Percentiles rank a stretch among this genome's conserved stretches.
Evolutionary conservation across 2,888 invertebrate species (phyloP).

Genomic region (Salticus scenicus): DNA sequence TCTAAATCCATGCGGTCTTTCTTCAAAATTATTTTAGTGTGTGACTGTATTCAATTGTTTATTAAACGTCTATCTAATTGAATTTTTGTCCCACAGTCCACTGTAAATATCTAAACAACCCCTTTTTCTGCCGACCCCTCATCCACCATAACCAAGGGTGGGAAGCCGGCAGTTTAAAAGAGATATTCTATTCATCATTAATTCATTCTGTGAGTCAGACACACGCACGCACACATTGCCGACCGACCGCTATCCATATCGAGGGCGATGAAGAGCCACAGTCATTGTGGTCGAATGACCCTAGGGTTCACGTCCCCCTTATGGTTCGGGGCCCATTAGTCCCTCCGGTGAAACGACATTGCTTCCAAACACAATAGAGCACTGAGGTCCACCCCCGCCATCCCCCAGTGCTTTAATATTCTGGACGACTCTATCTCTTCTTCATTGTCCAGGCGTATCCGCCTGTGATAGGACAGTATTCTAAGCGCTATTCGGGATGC

Average conservation of each 20-base stretch:
- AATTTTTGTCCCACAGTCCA: not conserved
- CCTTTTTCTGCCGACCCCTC: not conserved
- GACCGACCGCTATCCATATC: constrained; percentile 55
- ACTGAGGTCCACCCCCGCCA: constrained; percentile 32
- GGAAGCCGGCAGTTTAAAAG: constrained; percentile 65
- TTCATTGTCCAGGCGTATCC: constrained; percentile 48
- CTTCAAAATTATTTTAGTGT: not conserved
- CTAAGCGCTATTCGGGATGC: constrained; percentile 17
- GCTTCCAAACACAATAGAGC: constrained; percentile 46
- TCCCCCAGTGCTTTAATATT: constrained; percentile 54
- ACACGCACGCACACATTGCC: constrained; percentile 18
- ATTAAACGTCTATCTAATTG: constrained; percentile 10
- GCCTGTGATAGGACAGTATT: constrained; percentile 19
- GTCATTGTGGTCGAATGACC: constrained; percentile 67
- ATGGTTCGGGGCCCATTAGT: constrained; percentile 61
- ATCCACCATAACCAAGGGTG: constrained; percentile 6
- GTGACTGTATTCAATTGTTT: not conserved
- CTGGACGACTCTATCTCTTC: constrained; percentile 62
- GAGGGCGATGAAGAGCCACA: constrained; percentile 54
- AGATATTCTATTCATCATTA: constrained; percentile 70
- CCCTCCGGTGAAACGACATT: constrained; percentile 59
- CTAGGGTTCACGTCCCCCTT: constrained; percentile 25
- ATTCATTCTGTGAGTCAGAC: constrained; percentile 65
- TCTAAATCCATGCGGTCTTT: no score
- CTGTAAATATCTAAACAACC: constrained; percentile 24